Evolutionary conservation across 2,888 invertebrate genomes (phyloP), one percentile per base, ranked within the genome.

Genomic region (Acrobasis consociella): DNA sequence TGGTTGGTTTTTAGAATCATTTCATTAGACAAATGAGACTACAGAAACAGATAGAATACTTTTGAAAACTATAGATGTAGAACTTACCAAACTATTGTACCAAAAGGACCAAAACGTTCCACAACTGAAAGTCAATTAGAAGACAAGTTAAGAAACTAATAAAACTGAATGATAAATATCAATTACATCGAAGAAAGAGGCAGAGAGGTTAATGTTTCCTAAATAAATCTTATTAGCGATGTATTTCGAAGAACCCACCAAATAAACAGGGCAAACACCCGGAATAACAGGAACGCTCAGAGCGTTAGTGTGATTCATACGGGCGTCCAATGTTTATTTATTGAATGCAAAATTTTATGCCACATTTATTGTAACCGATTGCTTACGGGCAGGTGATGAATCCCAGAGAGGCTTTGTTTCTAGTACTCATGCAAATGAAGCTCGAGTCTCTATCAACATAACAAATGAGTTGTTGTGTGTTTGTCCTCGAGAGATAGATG

Each of bases 261-360:
- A 73, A 74, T 75, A 85, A 84, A 81, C 81, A 74, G 82, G 81
- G 81, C 84, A 81, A 79, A 72, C 76, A 76, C 76, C 80, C 76
- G 78, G 81, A 86, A 85, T 84, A 82, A 77, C 72, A 66, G 73
- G 71, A 76, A 74, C 71, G 75, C 75, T 83, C 81, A 82, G 8
- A 82, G 75, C 72, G 75, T 75, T 75, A 42, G 15, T 85, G 85
- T 85, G 86, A 89, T 77, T 88, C 86, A 85, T 68, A 65, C 69
- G 77, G 72, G 76, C 80, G 77, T 8, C 13, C 76, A 74, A 68
- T 70, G 73, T 77, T 74, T 77, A 73, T 76, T 73, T 71, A 65
- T 69, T 68, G 69, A 68, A 61, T 61, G 49, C 53, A 46, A 46
- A 51, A 61, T 61, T 53, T 61, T 39, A 42, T 53, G 42, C 31